A percentile compares a stretch with the other conserved stretches of the same genome.
These are phyloP conservation scores for Geophilus truncorum DNA, from an alignment of 2,888 invertebrate species.

Conservation along the genomic window DNA sequence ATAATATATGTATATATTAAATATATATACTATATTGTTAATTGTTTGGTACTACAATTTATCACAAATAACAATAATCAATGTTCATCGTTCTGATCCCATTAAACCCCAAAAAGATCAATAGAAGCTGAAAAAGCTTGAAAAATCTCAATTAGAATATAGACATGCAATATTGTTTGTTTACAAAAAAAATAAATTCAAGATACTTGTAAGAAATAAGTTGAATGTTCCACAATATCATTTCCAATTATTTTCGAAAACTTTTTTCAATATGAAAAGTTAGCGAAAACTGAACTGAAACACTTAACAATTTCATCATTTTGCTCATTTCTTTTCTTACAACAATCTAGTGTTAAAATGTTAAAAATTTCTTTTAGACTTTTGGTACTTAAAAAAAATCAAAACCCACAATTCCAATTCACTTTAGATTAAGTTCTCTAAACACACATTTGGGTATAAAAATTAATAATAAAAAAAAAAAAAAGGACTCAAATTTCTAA, in stretches of 20 bases:
- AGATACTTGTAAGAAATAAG: background rate
- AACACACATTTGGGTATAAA: background rate
- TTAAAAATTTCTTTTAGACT: background rate
- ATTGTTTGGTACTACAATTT: background rate
- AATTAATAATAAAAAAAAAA: background rate
- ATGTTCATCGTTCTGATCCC: background rate
- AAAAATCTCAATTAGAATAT: background rate
- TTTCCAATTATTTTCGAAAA: background rate
- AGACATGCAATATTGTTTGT: background rate
- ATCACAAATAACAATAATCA: background rate
- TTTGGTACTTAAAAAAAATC: background rate
- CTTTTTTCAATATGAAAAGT: background rate
- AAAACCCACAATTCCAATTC: slow-evolving; percentile 18
- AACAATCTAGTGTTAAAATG: background rate
- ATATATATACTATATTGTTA: background rate
- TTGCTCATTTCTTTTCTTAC: background rate
- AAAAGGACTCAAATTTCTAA: no score
- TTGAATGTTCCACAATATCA: background rate
- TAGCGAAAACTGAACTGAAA: background rate
- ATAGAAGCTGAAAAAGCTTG: background rate
- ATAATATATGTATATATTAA: background rate
- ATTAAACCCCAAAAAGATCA: background rate
- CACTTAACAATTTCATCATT: background rate
- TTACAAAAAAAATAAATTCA: background rate
- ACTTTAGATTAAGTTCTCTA: background rate